Conservation (phyloP, 53 echinoderm and acorn worm genomes). For the Mesocentrotus franciscanus region DNA sequence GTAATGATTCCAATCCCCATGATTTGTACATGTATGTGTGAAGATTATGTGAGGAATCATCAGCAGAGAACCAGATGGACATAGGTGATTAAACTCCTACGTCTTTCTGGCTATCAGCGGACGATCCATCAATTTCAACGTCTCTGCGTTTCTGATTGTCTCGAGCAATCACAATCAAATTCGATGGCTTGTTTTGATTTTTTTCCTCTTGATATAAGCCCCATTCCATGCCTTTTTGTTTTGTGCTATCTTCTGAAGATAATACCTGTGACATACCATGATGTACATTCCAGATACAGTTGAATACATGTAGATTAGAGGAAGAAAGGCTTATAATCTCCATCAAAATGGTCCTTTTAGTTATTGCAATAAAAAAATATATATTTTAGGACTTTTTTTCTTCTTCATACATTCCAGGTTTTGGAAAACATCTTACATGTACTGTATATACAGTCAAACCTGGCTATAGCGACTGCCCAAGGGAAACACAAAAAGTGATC, state of each 20-base stretch:
- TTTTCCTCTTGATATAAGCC: neutral
- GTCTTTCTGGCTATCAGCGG: neutral
- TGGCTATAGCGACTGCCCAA: too few relatives aligned
- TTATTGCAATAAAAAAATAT: too few relatives aligned
- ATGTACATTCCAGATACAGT: neutral
- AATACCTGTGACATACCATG: neutral
- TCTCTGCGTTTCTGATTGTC: neutral
- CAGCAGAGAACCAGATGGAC: neutral
- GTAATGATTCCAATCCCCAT: neutral
- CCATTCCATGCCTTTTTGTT: too few relatives aligned
- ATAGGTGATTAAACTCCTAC: neutral
- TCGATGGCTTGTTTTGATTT: neutral
- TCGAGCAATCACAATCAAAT: neutral
- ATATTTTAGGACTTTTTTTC: too few relatives aligned
- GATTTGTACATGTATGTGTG: neutral
- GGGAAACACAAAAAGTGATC: too few relatives aligned
- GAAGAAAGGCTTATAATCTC: too few relatives aligned
- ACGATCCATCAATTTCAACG: neutral
- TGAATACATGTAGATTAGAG: too few relatives aligned
- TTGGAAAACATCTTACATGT: too few relatives aligned
- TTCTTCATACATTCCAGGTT: too few relatives aligned
- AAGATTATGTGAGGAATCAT: neutral
- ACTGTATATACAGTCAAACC: too few relatives aligned
- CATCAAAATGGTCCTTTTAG: too few relatives aligned
- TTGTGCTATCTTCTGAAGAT: neutral